Evolutionary conservation across 2,888 invertebrate genomes (phyloP).

Genomic region (Drosophila nr. medialis): DNA sequence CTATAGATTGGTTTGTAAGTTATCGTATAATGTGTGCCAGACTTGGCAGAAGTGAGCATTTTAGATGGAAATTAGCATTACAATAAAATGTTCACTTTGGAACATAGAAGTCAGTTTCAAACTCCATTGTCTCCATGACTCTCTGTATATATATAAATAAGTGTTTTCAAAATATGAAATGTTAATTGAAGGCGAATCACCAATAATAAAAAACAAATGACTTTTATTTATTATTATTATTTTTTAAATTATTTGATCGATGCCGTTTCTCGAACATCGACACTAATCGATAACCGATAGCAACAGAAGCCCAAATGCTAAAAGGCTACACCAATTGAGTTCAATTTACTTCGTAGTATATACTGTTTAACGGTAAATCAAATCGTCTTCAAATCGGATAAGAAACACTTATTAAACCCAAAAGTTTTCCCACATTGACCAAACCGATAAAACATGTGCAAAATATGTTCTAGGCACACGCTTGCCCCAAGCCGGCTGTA

Average conservation of each 20-base stretch:
- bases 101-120: not conserved
- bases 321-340: not conserved
- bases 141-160: not conserved
- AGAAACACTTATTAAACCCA: not conserved
- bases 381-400: not conserved
- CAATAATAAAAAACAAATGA: not conserved
- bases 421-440: too few relatives aligned
- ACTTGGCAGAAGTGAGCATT: not conserved
- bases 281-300: not conserved
- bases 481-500: too few relatives aligned
- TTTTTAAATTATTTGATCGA: not conserved
- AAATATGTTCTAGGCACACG: too few relatives aligned
- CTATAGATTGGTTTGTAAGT: not conserved
- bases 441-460: too few relatives aligned
- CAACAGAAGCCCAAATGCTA: rapidly evolving
- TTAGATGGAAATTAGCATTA: not conserved
- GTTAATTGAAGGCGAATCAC: not conserved
- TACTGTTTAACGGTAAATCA: too few relatives aligned
- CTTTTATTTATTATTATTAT: too few relatives aligned
- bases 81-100: not conserved
- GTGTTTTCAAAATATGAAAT: not conserved
- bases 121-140: not conserved
- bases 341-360: rapidly evolving
- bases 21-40: not conserved
- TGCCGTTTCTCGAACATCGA: rapidly evolving